Percentiles rank a stretch among this genome's conserved stretches.
These are phyloP conservation scores for Pomacea maculata DNA, from an alignment of 1,140 invertebrate genomes.

Conservation along the genomic window DNA sequence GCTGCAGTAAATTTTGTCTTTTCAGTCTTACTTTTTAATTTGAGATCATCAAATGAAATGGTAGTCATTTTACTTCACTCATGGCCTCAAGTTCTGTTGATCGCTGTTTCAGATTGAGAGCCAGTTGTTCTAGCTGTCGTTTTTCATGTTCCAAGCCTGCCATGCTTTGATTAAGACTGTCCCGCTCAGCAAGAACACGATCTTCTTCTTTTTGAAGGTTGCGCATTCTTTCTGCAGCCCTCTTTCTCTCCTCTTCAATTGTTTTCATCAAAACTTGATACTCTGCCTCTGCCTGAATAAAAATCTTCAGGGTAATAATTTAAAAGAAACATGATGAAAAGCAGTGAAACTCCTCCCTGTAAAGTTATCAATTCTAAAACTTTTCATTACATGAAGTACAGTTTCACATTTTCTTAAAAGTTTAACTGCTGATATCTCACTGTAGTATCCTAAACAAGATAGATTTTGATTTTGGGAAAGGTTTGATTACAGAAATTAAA, in stretches of 20 bases:
- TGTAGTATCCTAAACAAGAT: background rate
- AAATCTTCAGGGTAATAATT: background rate
- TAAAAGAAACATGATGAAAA: too few species aligned
- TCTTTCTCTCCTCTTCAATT: conserved; percentile 52
- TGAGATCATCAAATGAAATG: too few species aligned
- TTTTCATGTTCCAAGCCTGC: conserved; percentile 50
- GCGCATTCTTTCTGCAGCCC: conserved; percentile 36
- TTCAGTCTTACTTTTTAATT: too few species aligned
- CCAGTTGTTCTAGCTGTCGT: conserved; percentile 51
- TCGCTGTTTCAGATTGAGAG: conserved; percentile 50
- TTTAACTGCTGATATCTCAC: too few species aligned
- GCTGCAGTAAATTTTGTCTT: too few species aligned
- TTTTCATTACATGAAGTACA: background rate
- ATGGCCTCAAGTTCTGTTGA: conserved; percentile 58
- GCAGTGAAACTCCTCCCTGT: too few species aligned
- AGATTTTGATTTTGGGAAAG: background rate
- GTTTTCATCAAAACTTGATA: conserved; percentile 55
- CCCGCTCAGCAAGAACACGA: conserved; percentile 42
- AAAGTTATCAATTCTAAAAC: background rate
- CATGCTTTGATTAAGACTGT: conserved; percentile 47
- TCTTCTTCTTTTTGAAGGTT: conserved; percentile 53
- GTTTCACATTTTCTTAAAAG: background rate
- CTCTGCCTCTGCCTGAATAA: conserved; percentile 53
- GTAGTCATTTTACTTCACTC: conserved; percentile 40
- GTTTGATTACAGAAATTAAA: background rate